Percentiles rank a stretch among this genome's conserved stretches.
phyloP scores from a whole-genome alignment of 2,797 vertebrate species.

The Mastacembelus armatus region DNA sequence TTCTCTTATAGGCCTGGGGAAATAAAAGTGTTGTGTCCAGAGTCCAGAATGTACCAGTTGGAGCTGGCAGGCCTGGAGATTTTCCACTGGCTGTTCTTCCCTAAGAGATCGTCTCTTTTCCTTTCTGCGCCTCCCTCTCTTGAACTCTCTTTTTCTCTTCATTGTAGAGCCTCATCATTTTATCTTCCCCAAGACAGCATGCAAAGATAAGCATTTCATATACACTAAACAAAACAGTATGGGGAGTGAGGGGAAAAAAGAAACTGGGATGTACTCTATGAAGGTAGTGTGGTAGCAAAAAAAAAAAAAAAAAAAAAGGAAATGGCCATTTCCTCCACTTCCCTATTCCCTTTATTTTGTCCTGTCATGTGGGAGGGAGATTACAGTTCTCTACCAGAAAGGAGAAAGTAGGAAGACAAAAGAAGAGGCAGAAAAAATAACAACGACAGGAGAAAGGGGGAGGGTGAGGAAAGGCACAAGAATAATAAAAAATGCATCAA shows the following conservation, averaged over 20 bases:
- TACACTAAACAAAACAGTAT: slow-evolving; percentile 54
- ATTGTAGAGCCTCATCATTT: slow-evolving; percentile 30
- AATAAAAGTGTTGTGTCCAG: slow-evolving; percentile 81
- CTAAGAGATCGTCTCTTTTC: slow-evolving; percentile 61
- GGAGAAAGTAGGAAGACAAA: slow-evolving; percentile 40
- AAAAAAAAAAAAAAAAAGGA: too few species aligned
- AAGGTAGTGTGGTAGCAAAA: slow-evolving; percentile 19
- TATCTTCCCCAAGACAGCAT: slow-evolving; percentile 31
- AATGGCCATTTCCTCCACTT: slow-evolving; percentile 77
- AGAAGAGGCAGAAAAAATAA: slow-evolving; percentile 23
- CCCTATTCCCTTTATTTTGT: slow-evolving; percentile 85
- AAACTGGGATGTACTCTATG: slow-evolving; percentile 9
- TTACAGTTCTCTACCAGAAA: slow-evolving; percentile 68
- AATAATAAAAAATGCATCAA: slow-evolving; percentile 69
- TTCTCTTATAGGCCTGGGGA: slow-evolving; percentile 56
- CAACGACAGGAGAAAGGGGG: slow-evolving; percentile 18
- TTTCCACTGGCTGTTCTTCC: slow-evolving; percentile 84
- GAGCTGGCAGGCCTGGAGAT: slow-evolving; percentile 83
- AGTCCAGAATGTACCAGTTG: slow-evolving; percentile 84
- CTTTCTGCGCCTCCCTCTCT: slow-evolving; percentile 29
- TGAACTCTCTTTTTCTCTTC: slow-evolving; percentile 24
- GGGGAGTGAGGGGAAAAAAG: slow-evolving; percentile 24
- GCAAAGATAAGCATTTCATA: slow-evolving; percentile 18
- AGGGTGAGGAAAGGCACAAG: slow-evolving; percentile 33
- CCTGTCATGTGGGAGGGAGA: slow-evolving; percentile 75